Conservation (phyloP, 1,140 invertebrate species). For the Leguminivora glycinivorella region DNA sequence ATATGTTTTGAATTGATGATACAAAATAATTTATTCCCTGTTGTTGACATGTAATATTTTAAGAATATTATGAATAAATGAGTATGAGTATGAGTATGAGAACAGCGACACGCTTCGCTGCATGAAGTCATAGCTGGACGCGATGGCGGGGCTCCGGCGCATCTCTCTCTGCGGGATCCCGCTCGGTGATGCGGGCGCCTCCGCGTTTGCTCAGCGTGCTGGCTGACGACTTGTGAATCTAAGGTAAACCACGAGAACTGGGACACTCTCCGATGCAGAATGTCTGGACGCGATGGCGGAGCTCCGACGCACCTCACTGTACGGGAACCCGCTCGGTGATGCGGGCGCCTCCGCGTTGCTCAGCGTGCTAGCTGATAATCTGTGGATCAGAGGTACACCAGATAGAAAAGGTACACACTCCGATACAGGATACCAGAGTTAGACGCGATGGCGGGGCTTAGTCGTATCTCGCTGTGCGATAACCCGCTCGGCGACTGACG, state of each 20-base stretch:
- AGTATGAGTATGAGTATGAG: no score
- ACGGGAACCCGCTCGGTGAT: conserved; percentile 86
- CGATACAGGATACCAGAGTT: conserved; percentile 86
- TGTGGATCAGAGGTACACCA: conserved; percentile 82
- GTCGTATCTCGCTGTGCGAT: conserved; percentile 86
- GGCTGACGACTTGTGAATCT: conserved; percentile 84
- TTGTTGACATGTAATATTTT: no score
- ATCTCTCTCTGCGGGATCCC: conserved; percentile 87
- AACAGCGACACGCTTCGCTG: conserved; percentile 90
- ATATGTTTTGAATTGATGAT: no score
- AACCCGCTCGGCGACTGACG: conserved; percentile 87
- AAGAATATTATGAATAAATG: no score
- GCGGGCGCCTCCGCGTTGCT: conserved; percentile 79
- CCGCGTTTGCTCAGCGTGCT: conserved; percentile 80
- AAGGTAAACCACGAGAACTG: conserved; percentile 85
- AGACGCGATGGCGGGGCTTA: conserved; percentile 86
- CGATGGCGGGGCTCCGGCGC: conserved; percentile 86
- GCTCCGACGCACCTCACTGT: conserved; percentile 85
- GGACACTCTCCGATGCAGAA: conserved; percentile 87
- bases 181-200: conserved; percentile 82
- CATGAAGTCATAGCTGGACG: conserved; percentile 84
- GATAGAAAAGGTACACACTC: conserved; percentile 89
- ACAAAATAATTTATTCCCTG: no score
- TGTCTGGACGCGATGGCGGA: conserved; percentile 87
- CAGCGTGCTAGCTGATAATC: conserved; percentile 81